Base-by-base conservation (phyloP, 2,888 invertebrate genomes). In the Rhagium mordax region DNA sequence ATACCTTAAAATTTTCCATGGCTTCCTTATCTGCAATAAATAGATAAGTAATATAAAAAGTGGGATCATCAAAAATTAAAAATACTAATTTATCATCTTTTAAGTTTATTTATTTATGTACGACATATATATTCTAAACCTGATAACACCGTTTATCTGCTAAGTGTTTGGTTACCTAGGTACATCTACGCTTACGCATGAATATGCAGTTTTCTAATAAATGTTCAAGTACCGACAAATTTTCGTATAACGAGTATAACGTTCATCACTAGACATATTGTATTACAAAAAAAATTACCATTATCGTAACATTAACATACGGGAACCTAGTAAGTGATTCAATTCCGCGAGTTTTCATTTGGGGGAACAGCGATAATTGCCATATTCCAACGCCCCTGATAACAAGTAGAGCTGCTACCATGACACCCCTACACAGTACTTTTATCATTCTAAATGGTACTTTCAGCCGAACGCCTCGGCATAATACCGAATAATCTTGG, bases 401-500 rank as follows among this genome's bases (percentile, higher is more conserved):
- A 55, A 27, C n/a, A 24, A 27, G 15, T 21, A 55, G 3, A 24
- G 20, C 24, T 55, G 55, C 13, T 55, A n/a, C 27, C 15, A 55
- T 55, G n/a, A 15, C 55, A 55, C 55, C 55, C 27, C 15, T 5
- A 15, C 21, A 4, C 55, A 15, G 55, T n/a, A 15, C 55, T 51
- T 27, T 27, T 33, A 33, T 60, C 15, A 7, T 60, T 61, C 47
- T 61, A 61, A 20, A 20, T 41, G 33, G 33, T 20, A 16, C 8
- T 41, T 33, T 61, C 41, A 41, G 6, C n/a, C 13, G 57, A 8
- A 41, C 13, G 47, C 3, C 20, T 18, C 47, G 47, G 41, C 33
- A 15, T 61, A 61, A 61, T 55, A 55, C 55, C n/a, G 13, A 55
- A 24, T 55, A 55, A 55, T 24, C 20, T 55, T 13, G 20, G 24